Base-by-base conservation (phyloP, 1,140 invertebrate species). In the Drosophila ogumai region DNA sequence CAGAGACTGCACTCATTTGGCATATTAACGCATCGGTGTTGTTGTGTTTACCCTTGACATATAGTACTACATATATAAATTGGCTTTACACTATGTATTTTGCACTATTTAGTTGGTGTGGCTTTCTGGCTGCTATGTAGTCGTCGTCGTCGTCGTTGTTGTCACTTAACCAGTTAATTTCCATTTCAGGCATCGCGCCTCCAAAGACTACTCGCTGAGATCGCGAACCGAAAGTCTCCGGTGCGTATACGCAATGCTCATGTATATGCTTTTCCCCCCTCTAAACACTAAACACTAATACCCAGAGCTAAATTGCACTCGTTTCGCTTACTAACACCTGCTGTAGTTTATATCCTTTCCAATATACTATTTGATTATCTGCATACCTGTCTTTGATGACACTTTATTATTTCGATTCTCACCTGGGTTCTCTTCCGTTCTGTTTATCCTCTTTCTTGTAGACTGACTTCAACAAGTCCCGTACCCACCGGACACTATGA, bases 171-270 rank as follows among this genome's bases (percentile, higher is more conserved):
- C 34, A 77, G 71, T 82, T 78, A 74, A 81, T 84, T 78, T 79
- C 65, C 80, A 88, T 84, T 90, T 59, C 81, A 92, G 91, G 76
- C 75, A 82, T 80, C 82, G 91, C 57, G 64, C 91, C 61, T 96
- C 95, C 82, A 96, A 95, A 91, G 96, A 97, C 92, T 97, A 96
- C 95, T 97, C 96, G 54, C 96, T 85, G 57, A 75, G 91, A 54
- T 92, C 96, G 55, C 94, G 96, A 90, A 96, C 96, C 28, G 96
- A 97, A 91, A 97, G 96, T 93, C 96, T 97, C 93, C 95, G 96
- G 96, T 96, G 93, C 94, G 93, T 86, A 87, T 90, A 84, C 64
- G 69, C 66, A 69, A 86, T 74, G 61, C 44, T 55, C 31, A 61
- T 68, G 46, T 80, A 68, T 47, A 44, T 50, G 61, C 64, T 79